These are phyloP conservation scores for Crotophaga sulcirostris DNA, from an alignment of 2,113 vertebrate species.

Conservation along the genomic window DNA sequence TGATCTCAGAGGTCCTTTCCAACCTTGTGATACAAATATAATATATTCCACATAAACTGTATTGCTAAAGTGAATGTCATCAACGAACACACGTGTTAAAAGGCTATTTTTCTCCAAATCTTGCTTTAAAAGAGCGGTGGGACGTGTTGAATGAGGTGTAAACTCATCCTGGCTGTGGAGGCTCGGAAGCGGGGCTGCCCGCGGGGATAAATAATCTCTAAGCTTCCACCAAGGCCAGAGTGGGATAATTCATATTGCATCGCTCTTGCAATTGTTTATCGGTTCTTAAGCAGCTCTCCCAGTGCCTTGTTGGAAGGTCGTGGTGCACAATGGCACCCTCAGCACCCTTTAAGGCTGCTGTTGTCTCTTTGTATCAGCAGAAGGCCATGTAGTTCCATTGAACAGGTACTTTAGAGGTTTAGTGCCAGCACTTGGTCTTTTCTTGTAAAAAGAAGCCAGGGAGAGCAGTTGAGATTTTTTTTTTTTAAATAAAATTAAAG, in stretches of 20 bases:
- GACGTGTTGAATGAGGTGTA: rapidly evolving
- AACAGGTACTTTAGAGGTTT: not conserved
- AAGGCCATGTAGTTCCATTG: not conserved
- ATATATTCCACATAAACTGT: no score
- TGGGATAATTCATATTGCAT: not conserved
- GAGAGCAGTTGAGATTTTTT: not conserved
- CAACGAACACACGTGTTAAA: rapidly evolving
- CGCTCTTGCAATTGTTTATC: not conserved
- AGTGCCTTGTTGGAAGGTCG: not conserved
- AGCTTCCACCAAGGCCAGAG: not conserved
- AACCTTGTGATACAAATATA: no score
- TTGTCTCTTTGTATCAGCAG: not conserved
- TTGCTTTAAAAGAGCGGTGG: not conserved
- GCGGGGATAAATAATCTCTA: not conserved
- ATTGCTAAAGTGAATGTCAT: not conserved
- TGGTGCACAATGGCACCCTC: not conserved
- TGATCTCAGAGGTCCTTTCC: no score
- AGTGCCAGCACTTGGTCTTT: not conserved
- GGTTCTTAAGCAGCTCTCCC: not conserved
- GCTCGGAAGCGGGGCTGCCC: not conserved
- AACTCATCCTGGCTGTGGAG: not conserved
- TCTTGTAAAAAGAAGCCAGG: not conserved
- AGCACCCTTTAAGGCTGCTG: not conserved
- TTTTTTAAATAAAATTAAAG: not conserved
- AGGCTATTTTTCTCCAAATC: not conserved